Evolutionary conservation across 2,888 invertebrate genomes (phyloP).

Genomic region (Sceliomorpha sp.): DNA sequence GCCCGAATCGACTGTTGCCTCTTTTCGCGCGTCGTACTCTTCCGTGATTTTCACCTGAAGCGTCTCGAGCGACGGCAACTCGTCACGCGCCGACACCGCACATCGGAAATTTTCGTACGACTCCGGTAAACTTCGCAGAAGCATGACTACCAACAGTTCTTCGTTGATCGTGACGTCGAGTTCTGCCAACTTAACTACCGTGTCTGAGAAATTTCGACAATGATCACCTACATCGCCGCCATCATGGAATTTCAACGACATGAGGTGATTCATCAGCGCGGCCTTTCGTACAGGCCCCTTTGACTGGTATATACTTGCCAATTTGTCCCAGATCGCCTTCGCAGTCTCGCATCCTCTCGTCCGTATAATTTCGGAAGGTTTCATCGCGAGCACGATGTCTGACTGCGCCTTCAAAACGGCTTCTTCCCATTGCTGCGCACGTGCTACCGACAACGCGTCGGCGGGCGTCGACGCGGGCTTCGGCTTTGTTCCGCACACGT

Average conservation of each 20-base stretch:
- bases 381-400: constrained; percentile 11
- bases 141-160: too few species aligned
- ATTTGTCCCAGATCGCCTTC: constrained; percentile 36
- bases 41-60: too few species aligned
- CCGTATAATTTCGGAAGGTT: constrained; percentile 6
- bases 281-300: constrained; percentile 43
- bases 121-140: too few species aligned
- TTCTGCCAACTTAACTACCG: constrained; percentile 28
- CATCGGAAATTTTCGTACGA: constrained; percentile 20
- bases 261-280: constrained; percentile 37
- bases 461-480: too few species aligned
- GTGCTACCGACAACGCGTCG: too few species aligned
- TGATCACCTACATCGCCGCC: constrained; percentile 27
- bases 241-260: constrained; percentile 31
- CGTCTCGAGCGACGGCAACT: too few species aligned
- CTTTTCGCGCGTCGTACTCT: too few species aligned
- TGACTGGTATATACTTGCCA: constrained; percentile 35
- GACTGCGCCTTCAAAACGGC: constrained; percentile 14
- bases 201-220: constrained; percentile 24
- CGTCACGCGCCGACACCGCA: constrained; percentile 12
- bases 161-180: constrained; percentile 32
- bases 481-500: too few species aligned
- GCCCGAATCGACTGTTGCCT: background rate
- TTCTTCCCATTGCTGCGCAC: too few species aligned
- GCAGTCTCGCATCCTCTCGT: constrained; percentile 33